These are phyloP conservation scores for Sebastes nivosus DNA, from an alignment of 2,797 vertebrate species.

Conservation along the genomic window DNA sequence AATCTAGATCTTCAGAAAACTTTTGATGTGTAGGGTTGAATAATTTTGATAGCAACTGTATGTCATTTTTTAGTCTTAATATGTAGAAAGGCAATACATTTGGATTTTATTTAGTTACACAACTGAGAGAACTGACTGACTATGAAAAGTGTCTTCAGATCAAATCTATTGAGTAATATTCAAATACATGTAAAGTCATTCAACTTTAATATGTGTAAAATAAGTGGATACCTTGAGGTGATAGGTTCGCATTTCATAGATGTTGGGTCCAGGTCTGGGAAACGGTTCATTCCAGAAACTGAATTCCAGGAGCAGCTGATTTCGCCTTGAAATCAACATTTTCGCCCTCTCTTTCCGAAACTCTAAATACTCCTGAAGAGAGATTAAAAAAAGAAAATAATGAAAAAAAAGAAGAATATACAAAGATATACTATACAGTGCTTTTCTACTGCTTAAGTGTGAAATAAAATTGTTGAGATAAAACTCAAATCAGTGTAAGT, in stretches of 20 bases:
- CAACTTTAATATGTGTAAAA: not conserved
- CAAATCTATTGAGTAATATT: not conserved
- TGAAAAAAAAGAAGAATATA: not conserved
- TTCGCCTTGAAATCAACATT: constrained; percentile 92
- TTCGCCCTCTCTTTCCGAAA: constrained; percentile 91
- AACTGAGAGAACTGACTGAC: not conserved
- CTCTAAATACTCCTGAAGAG: constrained; percentile 87
- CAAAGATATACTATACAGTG: not conserved
- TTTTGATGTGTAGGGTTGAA: not conserved
- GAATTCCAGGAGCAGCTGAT: constrained; percentile 95
- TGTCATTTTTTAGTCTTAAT: not conserved
- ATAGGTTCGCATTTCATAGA: constrained; percentile 95
- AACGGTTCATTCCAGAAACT: constrained; percentile 97
- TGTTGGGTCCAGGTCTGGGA: constrained; percentile 90
- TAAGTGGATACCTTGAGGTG: constrained; percentile 85
- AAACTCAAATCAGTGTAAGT: not conserved
- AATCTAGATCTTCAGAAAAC: not conserved
- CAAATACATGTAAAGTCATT: not conserved
- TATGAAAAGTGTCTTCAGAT: not conserved
- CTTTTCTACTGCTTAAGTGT: not conserved
- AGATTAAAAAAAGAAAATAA: not conserved
- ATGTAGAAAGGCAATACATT: not conserved
- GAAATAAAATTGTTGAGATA: not conserved
- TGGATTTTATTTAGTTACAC: not conserved
- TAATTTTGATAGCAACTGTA: not conserved